Evolutionary conservation across 2,797 vertebrate species (phyloP), one percentile per base, ranked within the genome.

Genomic region (Mus minutoides): DNA sequence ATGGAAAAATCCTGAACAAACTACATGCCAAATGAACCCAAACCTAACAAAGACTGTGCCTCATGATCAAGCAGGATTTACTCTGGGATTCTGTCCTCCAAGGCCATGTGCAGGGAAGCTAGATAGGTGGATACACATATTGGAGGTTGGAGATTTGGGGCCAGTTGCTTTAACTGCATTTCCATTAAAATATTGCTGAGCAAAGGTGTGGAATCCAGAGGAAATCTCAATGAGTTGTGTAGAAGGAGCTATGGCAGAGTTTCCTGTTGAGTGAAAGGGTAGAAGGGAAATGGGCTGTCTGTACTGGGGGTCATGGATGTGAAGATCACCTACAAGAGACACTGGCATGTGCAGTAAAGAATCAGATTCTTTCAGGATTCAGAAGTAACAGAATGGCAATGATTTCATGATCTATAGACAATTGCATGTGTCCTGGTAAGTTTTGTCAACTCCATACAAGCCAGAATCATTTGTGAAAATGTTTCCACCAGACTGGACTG

Each of bases 1-100:
- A 56, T 46, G 26, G 46, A 86, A 94, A 96, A 94, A 64, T 91
- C 1, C n/a, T 96, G 93, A 95, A 40, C 73, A 96, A 96, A 94
- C 58, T 84, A 60, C 78, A 95, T 88, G 67, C 62, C 85, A 93
- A 88, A 17, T 46, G 87, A 96, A 88, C 94, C 58, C 40, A 95
- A 94, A 92, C 73, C 91, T 77, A 67, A 37, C 86, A 92, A 92
- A 11, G 49, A 71, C 26, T 82, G 22, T 76, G 62, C 0, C 1
- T 92, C 62, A 73, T 67, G 24, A 79, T 79, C 12, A 89, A 87
- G 29, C 52, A 79, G 43, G 29, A 29, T 40, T 92, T 77, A 52
- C 60, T 52, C 26, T 43, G 60, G 52, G 43, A 95, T 80, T 71
- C 3, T n/a, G n/a, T 94, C 43, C 80, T 90, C 31, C n/a, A 1